Evolutionary conservation across 2,797 vertebrate genomes (phyloP).

Genomic region (Phylloscopus collybita): DNA sequence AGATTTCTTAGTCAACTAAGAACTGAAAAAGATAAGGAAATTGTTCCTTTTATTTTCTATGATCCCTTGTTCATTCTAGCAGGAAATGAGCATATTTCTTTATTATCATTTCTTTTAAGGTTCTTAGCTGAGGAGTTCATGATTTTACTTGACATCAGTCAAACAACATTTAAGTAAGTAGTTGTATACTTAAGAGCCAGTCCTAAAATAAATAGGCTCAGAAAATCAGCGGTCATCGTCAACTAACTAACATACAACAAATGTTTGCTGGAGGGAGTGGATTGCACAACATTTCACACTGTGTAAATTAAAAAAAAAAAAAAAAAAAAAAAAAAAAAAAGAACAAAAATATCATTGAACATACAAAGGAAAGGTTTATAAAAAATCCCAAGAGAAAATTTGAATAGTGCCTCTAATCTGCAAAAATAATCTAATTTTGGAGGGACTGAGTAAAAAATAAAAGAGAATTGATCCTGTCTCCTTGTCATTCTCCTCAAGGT

Average conservation of each 20-base stretch:
- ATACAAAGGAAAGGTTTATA: background rate
- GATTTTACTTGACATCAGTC: background rate
- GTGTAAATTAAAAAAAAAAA: background rate
- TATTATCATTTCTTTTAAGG: background rate
- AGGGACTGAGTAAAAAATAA: background rate
- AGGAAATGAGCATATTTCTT: background rate
- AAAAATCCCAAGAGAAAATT: background rate
- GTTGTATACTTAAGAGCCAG: background rate
- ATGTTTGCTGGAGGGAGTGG: background rate
- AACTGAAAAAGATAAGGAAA: background rate
- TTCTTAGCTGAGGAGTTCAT: background rate
- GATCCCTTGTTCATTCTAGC: background rate
- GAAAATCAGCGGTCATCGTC: background rate
- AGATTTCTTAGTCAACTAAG: background rate
- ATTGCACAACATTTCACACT: background rate
- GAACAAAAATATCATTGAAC: background rate
- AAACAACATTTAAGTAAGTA: background rate
- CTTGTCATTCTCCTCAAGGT: slow-evolving; percentile 26
- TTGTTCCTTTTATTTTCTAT: background rate
- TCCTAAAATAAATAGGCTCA: background rate
- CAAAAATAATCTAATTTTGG: slow-evolving; percentile 3
- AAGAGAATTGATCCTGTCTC: background rate
- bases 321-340: background rate
- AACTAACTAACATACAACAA: background rate
- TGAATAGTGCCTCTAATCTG: background rate